A percentile compares a stretch with the other conserved stretches of the same genome.
These are phyloP conservation scores for Dendrophyllia cribrosa DNA, from an alignment of 64 coral and sea anemone species.

Conservation along the genomic window DNA sequence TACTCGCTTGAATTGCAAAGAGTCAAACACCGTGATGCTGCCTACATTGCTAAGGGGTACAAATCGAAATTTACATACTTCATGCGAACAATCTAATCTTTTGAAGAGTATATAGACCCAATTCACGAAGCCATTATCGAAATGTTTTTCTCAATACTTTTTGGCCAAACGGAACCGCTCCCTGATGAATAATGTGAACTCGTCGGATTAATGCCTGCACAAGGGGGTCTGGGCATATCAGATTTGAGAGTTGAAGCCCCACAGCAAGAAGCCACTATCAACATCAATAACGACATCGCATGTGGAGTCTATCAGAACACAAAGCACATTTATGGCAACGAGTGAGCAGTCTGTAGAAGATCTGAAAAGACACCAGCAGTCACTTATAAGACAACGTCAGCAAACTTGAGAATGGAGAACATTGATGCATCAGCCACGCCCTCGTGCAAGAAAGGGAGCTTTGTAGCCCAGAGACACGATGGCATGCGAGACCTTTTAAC, in stretches of 20 bases:
- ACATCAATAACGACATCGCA: constrained; percentile 6
- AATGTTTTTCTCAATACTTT: constrained; percentile 24
- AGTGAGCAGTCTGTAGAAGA: no score
- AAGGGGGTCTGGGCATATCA: constrained; percentile 29
- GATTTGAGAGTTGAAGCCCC: background rate
- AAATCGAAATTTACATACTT: constrained; percentile 49
- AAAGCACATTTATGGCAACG: background rate
- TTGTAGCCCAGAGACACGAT: constrained; percentile 38
- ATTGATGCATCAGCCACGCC: no score
- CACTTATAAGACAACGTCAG: background rate
- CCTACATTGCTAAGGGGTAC: constrained; percentile 32
- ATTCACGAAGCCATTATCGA: constrained; percentile 20
- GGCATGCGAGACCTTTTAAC: constrained; percentile 16
- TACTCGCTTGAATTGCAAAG: background rate
- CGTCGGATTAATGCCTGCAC: background rate
- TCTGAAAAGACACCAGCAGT: background rate
- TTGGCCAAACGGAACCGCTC: constrained; percentile 32
- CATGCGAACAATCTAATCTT: constrained; percentile 50
- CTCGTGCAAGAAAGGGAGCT: constrained; percentile 29
- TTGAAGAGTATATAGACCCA: constrained; percentile 54
- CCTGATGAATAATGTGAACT: constrained; percentile 33
- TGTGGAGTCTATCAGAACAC: constrained; percentile 44
- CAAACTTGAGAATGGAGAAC: background rate
- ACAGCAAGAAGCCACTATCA: constrained; percentile 17
- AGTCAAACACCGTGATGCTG: constrained; percentile 49